Percentiles rank a stretch among this genome's conserved stretches.
Evolutionary conservation across 1,140 invertebrate genomes (phyloP).

Genomic region (Hetaerina americana): DNA sequence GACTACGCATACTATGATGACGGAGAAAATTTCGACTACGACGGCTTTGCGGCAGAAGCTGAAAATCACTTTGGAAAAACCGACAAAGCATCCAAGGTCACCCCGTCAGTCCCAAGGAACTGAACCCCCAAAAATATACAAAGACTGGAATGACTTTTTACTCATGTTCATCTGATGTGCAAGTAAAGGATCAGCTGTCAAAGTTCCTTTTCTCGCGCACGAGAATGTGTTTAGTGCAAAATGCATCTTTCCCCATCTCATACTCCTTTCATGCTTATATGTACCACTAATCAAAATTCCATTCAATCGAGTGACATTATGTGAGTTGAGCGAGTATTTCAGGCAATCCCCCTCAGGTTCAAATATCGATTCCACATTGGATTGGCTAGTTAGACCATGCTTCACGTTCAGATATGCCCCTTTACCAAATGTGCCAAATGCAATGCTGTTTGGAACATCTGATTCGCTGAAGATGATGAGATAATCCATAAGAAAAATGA

Average conservation of each 20-base stretch:
- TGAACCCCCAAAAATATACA: background rate
- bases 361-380: background rate
- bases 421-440: background rate
- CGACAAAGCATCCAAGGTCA: background rate
- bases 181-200: background rate
- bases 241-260: background rate
- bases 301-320: background rate
- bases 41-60: slow-evolving; percentile 23
- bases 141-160: background rate
- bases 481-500: background rate
- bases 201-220: background rate
- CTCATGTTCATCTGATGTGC: background rate
- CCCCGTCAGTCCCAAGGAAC: background rate
- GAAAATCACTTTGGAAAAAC: background rate
- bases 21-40: slow-evolving; percentile 27
- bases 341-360: background rate
- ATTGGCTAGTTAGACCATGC: background rate
- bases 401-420: background rate
- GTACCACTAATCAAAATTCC: background rate
- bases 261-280: background rate
- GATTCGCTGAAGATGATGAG: background rate
- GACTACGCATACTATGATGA: slow-evolving; percentile 33
- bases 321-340: background rate
- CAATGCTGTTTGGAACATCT: background rate
- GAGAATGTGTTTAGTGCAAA: background rate